These are phyloP conservation scores for Cathartes aura DNA, from an alignment of 2,113 vertebrate species.

Conservation along the genomic window DNA sequence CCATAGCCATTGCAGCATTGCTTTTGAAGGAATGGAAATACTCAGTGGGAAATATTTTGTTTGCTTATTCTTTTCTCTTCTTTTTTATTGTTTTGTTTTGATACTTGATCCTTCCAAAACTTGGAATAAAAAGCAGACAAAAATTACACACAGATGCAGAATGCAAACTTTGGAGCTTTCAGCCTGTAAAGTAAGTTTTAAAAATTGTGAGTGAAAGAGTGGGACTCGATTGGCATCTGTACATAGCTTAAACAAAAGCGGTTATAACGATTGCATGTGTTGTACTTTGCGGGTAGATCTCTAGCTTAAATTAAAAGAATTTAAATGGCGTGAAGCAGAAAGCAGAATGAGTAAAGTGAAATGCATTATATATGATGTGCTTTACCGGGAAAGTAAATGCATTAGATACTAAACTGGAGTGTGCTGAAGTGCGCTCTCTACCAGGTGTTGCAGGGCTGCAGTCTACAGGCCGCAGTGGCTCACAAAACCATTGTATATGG, in stretches of 20 bases:
- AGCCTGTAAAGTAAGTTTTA: slow-evolving; percentile 30
- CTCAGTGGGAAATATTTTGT: slow-evolving; percentile 43
- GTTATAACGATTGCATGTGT: neutral
- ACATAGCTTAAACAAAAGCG: neutral
- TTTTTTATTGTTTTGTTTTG: slow-evolving; percentile 58
- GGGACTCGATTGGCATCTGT: neutral
- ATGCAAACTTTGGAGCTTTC: slow-evolving; percentile 45
- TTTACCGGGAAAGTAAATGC: neutral
- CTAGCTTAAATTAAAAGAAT: neutral
- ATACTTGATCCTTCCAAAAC: slow-evolving; percentile 29
- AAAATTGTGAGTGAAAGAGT: slow-evolving; percentile 20
- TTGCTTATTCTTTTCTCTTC: slow-evolving; percentile 22
- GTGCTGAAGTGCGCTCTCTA: neutral
- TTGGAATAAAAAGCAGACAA: slow-evolving; percentile 47
- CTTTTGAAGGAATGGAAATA: slow-evolving; percentile 63
- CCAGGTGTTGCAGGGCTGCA: neutral
- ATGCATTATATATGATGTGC: neutral
- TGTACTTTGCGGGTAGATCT: neutral
- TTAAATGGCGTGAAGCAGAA: neutral
- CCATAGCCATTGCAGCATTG: slow-evolving; percentile 52
- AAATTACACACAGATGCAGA: slow-evolving; percentile 49
- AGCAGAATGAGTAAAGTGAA: neutral
- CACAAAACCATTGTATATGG: fast-evolving
- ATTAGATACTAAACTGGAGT: fast-evolving
- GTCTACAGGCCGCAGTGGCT: neutral